Evolutionary conservation across 2,113 vertebrate species (phyloP).

Genomic region (Pelmatolapia mariae): DNA sequence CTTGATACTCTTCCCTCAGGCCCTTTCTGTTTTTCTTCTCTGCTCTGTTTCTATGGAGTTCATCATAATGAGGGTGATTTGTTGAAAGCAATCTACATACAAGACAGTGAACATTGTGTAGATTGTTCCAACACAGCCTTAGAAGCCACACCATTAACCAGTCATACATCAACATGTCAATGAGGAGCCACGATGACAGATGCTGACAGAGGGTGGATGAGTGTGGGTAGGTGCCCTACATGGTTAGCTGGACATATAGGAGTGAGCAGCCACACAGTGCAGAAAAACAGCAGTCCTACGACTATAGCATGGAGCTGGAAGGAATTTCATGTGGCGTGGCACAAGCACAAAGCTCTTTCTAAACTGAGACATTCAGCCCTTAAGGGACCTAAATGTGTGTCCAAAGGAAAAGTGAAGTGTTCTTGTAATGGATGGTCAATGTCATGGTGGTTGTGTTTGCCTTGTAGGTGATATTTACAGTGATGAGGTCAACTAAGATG

Average conservation of each 20-base stretch:
- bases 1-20: background rate
- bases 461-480: constrained; percentile 26
- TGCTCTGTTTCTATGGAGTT: background rate
- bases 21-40: background rate
- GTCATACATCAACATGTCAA: background rate
- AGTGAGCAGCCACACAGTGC: background rate
- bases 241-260: background rate
- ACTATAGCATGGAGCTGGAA: background rate
- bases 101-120: background rate
- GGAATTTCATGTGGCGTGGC: background rate
- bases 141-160: background rate
- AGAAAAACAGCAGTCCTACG: background rate
- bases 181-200: background rate
- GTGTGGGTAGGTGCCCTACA: background rate
- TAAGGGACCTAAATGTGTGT: background rate
- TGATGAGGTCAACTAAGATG: constrained; percentile 53
- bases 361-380: constrained; percentile 1
- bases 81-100: background rate
- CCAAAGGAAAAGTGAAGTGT: constrained; percentile 4
- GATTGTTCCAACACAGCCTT: background rate
- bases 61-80: background rate
- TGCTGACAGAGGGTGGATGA: background rate
- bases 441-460: constrained; percentile 44
- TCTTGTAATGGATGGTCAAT: constrained; percentile 37
- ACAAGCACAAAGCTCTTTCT: background rate